A percentile compares a stretch with the other conserved stretches of the same genome.
Conservation (phyloP, 2,888 invertebrate genomes). For the Perizoma affinitatum region DNA sequence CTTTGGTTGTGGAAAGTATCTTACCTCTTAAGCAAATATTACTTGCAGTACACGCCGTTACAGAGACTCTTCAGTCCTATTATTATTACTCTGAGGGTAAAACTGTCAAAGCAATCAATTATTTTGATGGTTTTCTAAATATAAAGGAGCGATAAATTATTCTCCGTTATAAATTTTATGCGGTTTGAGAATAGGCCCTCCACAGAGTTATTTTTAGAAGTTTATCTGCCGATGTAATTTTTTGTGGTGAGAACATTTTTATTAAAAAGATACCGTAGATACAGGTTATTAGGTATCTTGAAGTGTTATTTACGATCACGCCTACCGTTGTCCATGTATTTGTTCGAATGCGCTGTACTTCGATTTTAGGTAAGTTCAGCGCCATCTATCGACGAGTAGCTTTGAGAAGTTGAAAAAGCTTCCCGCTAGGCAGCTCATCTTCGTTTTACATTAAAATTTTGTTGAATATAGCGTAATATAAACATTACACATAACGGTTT, state of each 20-base stretch:
- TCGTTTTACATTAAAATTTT: too few relatives aligned
- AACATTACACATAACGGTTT: too few relatives aligned
- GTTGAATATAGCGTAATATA: too few relatives aligned
- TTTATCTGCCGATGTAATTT: not conserved
- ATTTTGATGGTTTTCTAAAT: not conserved
- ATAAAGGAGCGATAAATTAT: too few relatives aligned
- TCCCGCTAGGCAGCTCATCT: not conserved
- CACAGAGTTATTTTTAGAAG: not conserved
- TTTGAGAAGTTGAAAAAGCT: conserved; percentile 18
- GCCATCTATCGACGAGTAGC: conserved; percentile 61
- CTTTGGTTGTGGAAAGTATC: too few relatives aligned
- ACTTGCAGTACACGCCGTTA: too few relatives aligned
- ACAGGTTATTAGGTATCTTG: not conserved
- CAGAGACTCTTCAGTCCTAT: too few relatives aligned
- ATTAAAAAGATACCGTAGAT: not conserved
- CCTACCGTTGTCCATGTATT: not conserved
- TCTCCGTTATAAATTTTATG: too few relatives aligned
- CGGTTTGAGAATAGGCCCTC: too few relatives aligned
- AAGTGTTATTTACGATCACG: not conserved
- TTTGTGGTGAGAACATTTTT: not conserved
- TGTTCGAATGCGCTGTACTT: not conserved
- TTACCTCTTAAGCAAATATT: too few relatives aligned
- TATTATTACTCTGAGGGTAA: not conserved
- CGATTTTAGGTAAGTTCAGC: conserved; percentile 22
- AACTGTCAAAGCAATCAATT: not conserved